Conservation (phyloP, 1,140 invertebrate species). For the Zaprionus nigranus region DNA sequence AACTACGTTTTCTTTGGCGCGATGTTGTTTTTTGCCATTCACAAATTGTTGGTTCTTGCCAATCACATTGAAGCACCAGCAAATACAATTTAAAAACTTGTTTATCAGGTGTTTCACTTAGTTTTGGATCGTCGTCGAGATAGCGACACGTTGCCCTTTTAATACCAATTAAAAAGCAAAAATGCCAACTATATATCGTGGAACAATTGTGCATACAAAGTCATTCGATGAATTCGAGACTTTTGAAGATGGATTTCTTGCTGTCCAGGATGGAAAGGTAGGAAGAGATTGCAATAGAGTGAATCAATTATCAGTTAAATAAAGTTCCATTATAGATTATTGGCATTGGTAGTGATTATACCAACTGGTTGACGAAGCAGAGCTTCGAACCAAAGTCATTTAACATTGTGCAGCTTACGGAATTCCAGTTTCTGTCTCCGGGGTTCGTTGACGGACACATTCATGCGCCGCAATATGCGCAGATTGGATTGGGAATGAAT, state of each 20-base stretch:
- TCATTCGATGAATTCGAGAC: constrained; percentile 75
- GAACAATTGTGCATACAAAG: constrained; percentile 74
- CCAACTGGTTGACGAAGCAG: constrained; percentile 31
- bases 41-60: constrained; percentile 18
- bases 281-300: neutral
- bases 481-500: constrained; percentile 92
- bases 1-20: neutral
- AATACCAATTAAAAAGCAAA: constrained; percentile 5
- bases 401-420: constrained; percentile 80
- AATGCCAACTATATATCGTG: constrained; percentile 61
- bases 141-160: constrained; percentile 17
- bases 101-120: constrained; percentile 32
- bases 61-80: neutral
- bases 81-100: constrained; percentile 63
- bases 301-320: neutral
- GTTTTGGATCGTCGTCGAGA: neutral
- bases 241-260: constrained; percentile 69
- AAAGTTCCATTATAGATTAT: constrained; percentile 54
- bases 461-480: constrained; percentile 95
- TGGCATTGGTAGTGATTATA: constrained; percentile 60
- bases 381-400: neutral
- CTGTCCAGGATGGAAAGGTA: constrained; percentile 70
- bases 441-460: constrained; percentile 96
- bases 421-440: constrained; percentile 91
- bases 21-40: constrained; percentile 28